phyloP scores from a whole-genome alignment of 2,888 invertebrate genomes.

The Euplexia lucipara region DNA sequence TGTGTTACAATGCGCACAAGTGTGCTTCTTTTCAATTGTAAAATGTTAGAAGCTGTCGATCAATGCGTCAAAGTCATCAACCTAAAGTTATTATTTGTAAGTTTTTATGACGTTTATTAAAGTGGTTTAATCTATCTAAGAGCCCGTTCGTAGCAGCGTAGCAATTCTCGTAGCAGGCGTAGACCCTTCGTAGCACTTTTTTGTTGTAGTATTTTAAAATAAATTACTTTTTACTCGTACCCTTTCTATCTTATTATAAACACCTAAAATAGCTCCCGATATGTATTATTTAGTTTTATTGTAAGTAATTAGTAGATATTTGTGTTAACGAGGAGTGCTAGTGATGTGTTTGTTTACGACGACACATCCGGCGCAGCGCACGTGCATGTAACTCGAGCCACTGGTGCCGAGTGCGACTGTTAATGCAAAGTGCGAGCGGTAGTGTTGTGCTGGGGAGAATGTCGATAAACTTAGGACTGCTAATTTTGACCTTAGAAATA shows the following conservation, averaged over 20 bases:
- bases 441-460: constrained; percentile 54
- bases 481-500: not conserved
- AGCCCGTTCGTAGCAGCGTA: constrained; percentile 44
- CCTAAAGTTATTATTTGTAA: too few relatives aligned
- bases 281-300: constrained; percentile 58
- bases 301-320: constrained; percentile 66
- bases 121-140: too few relatives aligned
- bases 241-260: constrained; percentile 30
- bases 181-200: constrained; percentile 39
- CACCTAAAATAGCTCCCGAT: constrained; percentile 23
- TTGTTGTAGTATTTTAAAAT: not conserved
- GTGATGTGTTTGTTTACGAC: constrained; percentile 86
- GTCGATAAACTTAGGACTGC: constrained; percentile 51
- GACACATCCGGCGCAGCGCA: constrained; percentile 90
- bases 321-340: constrained; percentile 68
- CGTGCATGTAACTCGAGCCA: constrained; percentile 85
- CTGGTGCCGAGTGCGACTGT: constrained; percentile 69
- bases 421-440: constrained; percentile 77
- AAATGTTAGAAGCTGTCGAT: too few relatives aligned
- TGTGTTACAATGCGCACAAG: too few relatives aligned
- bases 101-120: too few relatives aligned
- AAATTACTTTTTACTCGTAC: not conserved
- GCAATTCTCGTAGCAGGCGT: constrained; percentile 39
- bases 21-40: too few relatives aligned
- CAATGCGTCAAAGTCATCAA: too few relatives aligned